Percentiles rank a stretch among this genome's conserved stretches.
Conservation (phyloP, 1,140 invertebrate species). For the Protaetia brevitarsis region DNA sequence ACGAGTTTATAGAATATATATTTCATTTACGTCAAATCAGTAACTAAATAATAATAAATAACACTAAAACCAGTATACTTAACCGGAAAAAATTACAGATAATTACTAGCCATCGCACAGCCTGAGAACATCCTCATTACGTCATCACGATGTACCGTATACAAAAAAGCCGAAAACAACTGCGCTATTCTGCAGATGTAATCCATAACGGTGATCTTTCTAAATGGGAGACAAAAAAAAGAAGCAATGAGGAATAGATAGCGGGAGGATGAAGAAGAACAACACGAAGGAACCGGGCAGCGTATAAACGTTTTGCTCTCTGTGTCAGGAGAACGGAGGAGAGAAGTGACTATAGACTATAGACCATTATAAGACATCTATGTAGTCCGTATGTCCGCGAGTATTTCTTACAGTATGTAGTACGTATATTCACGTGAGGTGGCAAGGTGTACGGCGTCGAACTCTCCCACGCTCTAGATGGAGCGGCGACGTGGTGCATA, state of each 20-base stretch:
- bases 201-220: neutral
- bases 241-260: neutral
- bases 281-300: no score
- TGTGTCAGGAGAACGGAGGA: neutral
- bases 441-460: slow-evolving; percentile 1
- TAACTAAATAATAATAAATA: no score
- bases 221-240: slow-evolving; percentile 1
- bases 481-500: slow-evolving; percentile 16
- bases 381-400: no score
- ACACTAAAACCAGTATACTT: no score
- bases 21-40: no score
- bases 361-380: slow-evolving; percentile 2
- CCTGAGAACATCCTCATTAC: neutral
- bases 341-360: no score
- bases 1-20: no score
- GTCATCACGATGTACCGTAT: neutral
- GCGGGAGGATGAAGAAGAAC: neutral
- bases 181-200: neutral
- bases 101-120: no score
- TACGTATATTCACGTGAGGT: no score
- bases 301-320: neutral
- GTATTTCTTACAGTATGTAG: no score
- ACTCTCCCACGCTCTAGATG: slow-evolving; percentile 24
- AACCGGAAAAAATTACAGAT: no score
- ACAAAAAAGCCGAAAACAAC: no score